A percentile compares a stretch with the other conserved stretches of the same genome.
phyloP scores from a whole-genome alignment of 92 coral and sea anemone species.

The Phenganax stokvisi region DNA sequence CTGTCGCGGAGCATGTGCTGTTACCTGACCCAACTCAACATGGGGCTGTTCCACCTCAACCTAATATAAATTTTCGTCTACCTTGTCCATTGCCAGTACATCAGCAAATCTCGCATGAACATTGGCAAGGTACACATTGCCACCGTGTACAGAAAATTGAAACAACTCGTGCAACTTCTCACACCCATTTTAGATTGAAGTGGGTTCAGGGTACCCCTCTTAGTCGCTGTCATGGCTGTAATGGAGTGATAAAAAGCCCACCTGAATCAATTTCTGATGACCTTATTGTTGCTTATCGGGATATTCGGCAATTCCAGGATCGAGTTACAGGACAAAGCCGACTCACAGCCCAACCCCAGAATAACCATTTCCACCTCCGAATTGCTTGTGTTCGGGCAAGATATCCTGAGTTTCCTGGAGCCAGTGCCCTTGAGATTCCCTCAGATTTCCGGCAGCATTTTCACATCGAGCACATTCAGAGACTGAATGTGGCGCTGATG shows the following conservation, averaged over 20 bases:
- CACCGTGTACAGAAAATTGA: background rate
- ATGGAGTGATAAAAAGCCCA: slow-evolving; percentile 25
- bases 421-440: slow-evolving; percentile 34
- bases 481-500: slow-evolving; percentile 4
- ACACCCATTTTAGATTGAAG: slow-evolving; percentile 11
- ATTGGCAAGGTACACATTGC: background rate
- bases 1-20: background rate
- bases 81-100: too few species aligned
- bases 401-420: slow-evolving; percentile 44
- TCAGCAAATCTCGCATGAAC: too few species aligned
- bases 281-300: slow-evolving; percentile 17
- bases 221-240: slow-evolving; percentile 35
- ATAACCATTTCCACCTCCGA: slow-evolving; percentile 22
- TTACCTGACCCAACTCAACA: background rate
- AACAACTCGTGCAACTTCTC: background rate
- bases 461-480: background rate
- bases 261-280: slow-evolving; percentile 24
- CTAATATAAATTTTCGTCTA: too few species aligned
- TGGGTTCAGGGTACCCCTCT: slow-evolving; percentile 33
- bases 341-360: background rate
- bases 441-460: slow-evolving; percentile 19
- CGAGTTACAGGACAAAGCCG: slow-evolving; percentile 15
- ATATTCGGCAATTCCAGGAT: slow-evolving; percentile 7
- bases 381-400: slow-evolving; percentile 29
- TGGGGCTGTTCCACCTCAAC: too few species aligned